These are phyloP conservation scores for Portevinia maculata DNA, from an alignment of 2,888 invertebrate species.

Conservation along the genomic window DNA sequence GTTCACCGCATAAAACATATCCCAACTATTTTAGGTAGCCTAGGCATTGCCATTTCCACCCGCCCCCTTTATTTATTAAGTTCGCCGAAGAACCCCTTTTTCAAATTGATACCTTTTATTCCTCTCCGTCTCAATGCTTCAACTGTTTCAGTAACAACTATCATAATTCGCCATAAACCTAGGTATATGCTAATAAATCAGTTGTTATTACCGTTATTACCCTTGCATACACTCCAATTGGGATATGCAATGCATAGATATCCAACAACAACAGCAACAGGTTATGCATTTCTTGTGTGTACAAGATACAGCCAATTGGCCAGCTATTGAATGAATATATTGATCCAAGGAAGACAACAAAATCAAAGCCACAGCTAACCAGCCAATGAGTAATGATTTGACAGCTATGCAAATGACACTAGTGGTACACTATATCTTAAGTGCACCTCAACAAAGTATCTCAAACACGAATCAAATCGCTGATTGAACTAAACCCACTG, in stretches of 20 bases:
- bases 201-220: slow-evolving; percentile 64
- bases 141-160: slow-evolving; percentile 45
- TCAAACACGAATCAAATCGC: slow-evolving; percentile 57
- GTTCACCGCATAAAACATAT: slow-evolving; percentile 24
- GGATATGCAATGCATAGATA: neutral
- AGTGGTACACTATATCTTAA: slow-evolving; percentile 55
- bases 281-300: slow-evolving; percentile 38
- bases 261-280: slow-evolving; percentile 35
- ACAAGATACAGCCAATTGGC: slow-evolving; percentile 46
- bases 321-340: slow-evolving; percentile 54
- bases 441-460: slow-evolving; percentile 56
- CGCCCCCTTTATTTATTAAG: slow-evolving; percentile 23
- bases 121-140: slow-evolving; percentile 13
- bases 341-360: slow-evolving; percentile 34
- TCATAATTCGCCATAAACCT: slow-evolving; percentile 62
- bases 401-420: slow-evolving; percentile 71
- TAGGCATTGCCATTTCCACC: slow-evolving; percentile 11
- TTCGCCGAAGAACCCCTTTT: neutral
- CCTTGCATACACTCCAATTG: slow-evolving; percentile 30
- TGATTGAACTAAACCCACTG: slow-evolving; percentile 64
- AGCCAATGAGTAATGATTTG: slow-evolving; percentile 69
- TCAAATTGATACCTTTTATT: slow-evolving; percentile 15
- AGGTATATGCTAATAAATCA: slow-evolving; percentile 66
- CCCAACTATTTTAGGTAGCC: neutral
- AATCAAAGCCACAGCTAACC: slow-evolving; percentile 42